phyloP scores from a whole-genome alignment of 1,140 invertebrate species.

The Epicauta chinensis region DNA sequence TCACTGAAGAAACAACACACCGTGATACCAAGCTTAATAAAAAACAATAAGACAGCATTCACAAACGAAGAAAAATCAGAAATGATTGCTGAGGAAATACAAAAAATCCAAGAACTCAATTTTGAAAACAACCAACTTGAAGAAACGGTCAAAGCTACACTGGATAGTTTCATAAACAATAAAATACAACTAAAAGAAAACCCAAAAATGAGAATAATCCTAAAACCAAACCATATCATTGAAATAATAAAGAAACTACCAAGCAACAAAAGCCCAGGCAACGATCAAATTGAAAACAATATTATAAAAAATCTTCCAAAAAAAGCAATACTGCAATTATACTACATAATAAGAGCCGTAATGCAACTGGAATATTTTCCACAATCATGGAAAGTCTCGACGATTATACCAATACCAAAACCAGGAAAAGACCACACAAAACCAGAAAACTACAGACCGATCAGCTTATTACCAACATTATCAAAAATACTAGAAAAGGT shows the following conservation, averaged over 20 bases:
- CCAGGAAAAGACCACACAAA: slow-evolving; percentile 26
- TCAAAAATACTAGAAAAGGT: slow-evolving; percentile 39
- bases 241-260: slow-evolving; percentile 19
- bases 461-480: slow-evolving; percentile 34
- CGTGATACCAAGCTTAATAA: no score
- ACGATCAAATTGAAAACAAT: slow-evolving; percentile 27
- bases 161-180: not conserved
- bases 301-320: slow-evolving; percentile 28
- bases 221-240: not conserved
- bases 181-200: not conserved
- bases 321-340: slow-evolving; percentile 27
- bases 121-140: not conserved
- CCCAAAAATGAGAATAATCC: not conserved
- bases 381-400: slow-evolving; percentile 33
- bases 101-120: not conserved
- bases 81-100: not conserved
- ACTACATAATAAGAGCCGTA: slow-evolving; percentile 33
- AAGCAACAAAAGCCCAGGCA: slow-evolving; percentile 31
- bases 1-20: no score
- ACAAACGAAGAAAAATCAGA: not conserved
- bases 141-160: not conserved
- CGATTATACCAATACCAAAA: slow-evolving; percentile 34
- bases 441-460: slow-evolving; percentile 37
- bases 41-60: not conserved
- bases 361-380: slow-evolving; percentile 33